phyloP scores from a whole-genome alignment of 2,113 vertebrate genomes.

The Pteropus alecto region DNA sequence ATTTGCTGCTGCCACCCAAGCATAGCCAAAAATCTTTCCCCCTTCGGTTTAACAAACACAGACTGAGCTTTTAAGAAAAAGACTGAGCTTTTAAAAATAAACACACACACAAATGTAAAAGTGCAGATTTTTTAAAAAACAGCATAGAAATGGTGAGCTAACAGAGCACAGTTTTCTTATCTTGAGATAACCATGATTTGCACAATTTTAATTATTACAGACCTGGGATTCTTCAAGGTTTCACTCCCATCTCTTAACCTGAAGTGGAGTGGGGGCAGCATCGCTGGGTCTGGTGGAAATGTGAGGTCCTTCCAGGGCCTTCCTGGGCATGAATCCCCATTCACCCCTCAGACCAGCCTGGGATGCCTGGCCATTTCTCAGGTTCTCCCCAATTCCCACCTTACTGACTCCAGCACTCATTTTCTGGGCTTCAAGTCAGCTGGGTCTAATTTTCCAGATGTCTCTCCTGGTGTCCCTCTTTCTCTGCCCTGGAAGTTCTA shows the following conservation, averaged over 20 bases:
- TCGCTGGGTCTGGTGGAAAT: not conserved
- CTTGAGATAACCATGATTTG: not conserved
- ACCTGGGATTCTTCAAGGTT: not conserved
- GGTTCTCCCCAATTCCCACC: not conserved
- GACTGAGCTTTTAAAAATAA: not conserved
- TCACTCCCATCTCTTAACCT: not conserved
- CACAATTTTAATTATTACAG: not conserved
- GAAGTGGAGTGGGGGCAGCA: not conserved
- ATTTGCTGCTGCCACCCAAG: not conserved
- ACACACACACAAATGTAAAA: not conserved
- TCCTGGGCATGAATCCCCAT: not conserved
- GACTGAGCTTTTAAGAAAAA: not conserved
- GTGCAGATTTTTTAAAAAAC: not conserved
- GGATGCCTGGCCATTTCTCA: too few species aligned
- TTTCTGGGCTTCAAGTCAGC: not conserved
- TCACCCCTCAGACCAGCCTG: not conserved
- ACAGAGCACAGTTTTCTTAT: not conserved
- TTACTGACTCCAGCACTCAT: not conserved
- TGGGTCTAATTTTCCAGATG: not conserved
- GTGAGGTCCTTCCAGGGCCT: not conserved
- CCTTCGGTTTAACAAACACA: constrained; percentile 15
- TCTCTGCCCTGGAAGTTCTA: not conserved
- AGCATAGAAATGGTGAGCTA: not conserved
- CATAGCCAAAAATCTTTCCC: not conserved
- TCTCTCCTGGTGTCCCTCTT: not conserved